Evolutionary conservation across 2,797 vertebrate species (phyloP), one percentile per base, ranked within the genome.

Genomic region (Zenarchopterus dispar): DNA sequence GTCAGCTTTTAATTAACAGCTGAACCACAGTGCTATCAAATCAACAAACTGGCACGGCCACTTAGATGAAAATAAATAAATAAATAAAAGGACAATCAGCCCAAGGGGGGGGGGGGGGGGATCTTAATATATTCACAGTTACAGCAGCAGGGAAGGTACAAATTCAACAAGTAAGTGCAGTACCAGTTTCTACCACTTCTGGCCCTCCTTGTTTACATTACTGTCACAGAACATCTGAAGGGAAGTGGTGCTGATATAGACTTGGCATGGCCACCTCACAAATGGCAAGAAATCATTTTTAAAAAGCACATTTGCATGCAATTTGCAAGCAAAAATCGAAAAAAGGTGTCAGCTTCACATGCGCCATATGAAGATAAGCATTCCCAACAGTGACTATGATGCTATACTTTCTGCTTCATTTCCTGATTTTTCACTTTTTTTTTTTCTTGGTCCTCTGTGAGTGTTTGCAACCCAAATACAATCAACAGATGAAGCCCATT

Each of bases 111-210:
- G 11, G 18, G 72, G 75, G 75, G 55, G 31, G 67, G 78, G 71
- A 55, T 68, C 66, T 64, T 53, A 73, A 67, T 55, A 77, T 67
- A 67, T 81, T 67, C 77, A 83, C 84, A 77, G 77, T 81, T 63
- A 62, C 56, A 74, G 72, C 55, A 78, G 76, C 71, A 80, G 21
- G 67, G 55, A 56, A 69, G 66, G 70, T 44, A 62, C 55, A 49
- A 56, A 74, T 55, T 84, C 84, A 88, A 90, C 87, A 89, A 84
- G 86, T 91, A 82, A 84, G 82, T 89, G 86, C 85, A 89, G 72
- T 88, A 84, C 81, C 82, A 67, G 69, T 75, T 81, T 84, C 68
- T 63, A 70, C 83, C 87, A 88, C 85, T 46, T 68, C 70, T 48
- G 81, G 68, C 74, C 68, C 78, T 85, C 83, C 74, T 74, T 56